Percentiles rank a stretch among this genome's conserved stretches.
These are phyloP conservation scores for Neuroterus valhalla DNA, from an alignment of 1,140 invertebrate genomes.

Conservation along the genomic window DNA sequence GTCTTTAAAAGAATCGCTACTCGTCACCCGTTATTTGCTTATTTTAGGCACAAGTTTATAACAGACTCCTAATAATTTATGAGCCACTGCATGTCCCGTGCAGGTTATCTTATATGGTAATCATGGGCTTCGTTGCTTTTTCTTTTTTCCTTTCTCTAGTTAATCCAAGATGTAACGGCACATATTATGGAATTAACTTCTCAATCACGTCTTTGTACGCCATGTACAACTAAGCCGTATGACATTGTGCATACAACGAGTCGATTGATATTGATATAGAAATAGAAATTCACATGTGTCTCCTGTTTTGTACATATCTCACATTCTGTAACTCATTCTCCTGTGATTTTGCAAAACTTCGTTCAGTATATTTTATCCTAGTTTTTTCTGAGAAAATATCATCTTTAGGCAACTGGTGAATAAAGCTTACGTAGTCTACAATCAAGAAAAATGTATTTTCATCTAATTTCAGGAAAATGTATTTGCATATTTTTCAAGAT, in stretches of 20 bases:
- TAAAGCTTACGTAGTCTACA: no score
- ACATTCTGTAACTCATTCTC: slow-evolving; percentile 29
- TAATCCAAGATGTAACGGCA: slow-evolving; percentile 45
- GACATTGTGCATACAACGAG: slow-evolving; percentile 48
- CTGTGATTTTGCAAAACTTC: slow-evolving; percentile 21
- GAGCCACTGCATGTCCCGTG: slow-evolving; percentile 54
- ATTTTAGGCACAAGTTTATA: slow-evolving; percentile 35
- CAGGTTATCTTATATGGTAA: slow-evolving; percentile 57
- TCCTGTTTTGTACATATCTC: slow-evolving; percentile 19
- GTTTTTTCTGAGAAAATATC: background rate
- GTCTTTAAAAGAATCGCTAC: background rate
- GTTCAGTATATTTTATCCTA: background rate
- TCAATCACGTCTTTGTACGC: slow-evolving; percentile 36
- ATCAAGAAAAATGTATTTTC: no score
- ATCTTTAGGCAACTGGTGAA: no score
- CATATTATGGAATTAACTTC: slow-evolving; percentile 32
- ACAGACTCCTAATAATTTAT: slow-evolving; percentile 30
- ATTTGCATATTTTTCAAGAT: no score
- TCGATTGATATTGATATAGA: slow-evolving; percentile 32
- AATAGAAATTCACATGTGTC: slow-evolving; percentile 19
- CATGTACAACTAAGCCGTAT: slow-evolving; percentile 51
- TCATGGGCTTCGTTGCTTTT: slow-evolving; percentile 48
- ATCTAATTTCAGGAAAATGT: no score
- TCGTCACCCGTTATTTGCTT: slow-evolving; percentile 5
- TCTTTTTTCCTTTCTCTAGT: slow-evolving; percentile 42